Conservation (phyloP, 2,113 vertebrate species). For the Rhynchomys soricoides region DNA sequence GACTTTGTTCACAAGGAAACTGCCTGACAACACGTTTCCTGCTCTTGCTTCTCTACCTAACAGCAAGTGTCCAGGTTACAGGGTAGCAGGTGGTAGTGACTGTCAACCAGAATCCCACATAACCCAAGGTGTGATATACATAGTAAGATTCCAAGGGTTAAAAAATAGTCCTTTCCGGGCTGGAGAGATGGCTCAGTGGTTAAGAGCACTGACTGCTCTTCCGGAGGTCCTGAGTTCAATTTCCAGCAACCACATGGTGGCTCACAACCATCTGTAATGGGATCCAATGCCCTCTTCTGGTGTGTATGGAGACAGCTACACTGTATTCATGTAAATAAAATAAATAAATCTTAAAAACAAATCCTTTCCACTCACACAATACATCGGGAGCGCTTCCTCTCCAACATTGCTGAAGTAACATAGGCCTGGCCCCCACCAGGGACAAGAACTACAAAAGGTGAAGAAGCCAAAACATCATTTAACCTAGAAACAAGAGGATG, state of each 20-base stretch:
- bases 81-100: neutral
- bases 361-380: neutral
- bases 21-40: neutral
- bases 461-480: neutral
- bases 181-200: too few relatives aligned
- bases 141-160: neutral
- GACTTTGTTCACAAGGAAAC: neutral
- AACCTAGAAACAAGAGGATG: neutral
- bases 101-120: neutral
- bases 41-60: too few relatives aligned
- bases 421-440: neutral
- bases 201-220: too few relatives aligned
- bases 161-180: neutral
- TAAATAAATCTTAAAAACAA: neutral
- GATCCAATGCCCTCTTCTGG: too few relatives aligned
- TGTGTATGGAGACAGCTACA: too few relatives aligned
- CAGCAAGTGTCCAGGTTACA: neutral
- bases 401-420: fast-evolving
- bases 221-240: too few relatives aligned
- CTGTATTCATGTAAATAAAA: too few relatives aligned
- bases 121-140: neutral
- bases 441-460: neutral
- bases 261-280: too few relatives aligned
- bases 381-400: neutral
- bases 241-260: too few relatives aligned